Evolutionary conservation across 2,888 invertebrate genomes (phyloP).

Genomic region (Hirtodrosophila cameraria): DNA sequence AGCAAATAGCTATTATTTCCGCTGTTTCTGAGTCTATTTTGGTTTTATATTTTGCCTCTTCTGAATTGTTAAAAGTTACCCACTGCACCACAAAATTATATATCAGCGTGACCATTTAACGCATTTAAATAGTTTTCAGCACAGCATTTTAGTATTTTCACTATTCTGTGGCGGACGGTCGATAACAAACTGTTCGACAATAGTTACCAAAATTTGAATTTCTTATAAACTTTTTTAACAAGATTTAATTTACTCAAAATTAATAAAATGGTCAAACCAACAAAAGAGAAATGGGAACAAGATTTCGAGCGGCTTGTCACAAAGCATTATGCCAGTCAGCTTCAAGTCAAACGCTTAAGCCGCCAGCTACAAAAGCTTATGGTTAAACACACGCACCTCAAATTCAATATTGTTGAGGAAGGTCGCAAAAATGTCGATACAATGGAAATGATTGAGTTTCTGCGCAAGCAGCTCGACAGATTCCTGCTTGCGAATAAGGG

Average conservation of each 20-base stretch:
- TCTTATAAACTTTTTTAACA: background rate
- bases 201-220: slow-evolving; percentile 17
- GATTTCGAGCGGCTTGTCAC: slow-evolving; percentile 1
- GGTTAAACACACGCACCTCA: background rate
- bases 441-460: background rate
- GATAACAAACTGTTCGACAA: background rate
- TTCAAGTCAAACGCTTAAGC: background rate
- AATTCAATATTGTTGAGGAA: slow-evolving; percentile 8
- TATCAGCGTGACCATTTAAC: too few relatives aligned
- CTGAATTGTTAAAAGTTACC: too few relatives aligned
- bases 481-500: background rate
- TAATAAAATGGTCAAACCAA: slow-evolving; percentile 2
- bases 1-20: too few relatives aligned
- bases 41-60: too few relatives aligned
- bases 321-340: slow-evolving; percentile 7
- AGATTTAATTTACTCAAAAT: slow-evolving; percentile 13
- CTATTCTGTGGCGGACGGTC: too few relatives aligned
- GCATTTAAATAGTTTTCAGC: too few relatives aligned
- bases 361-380: slow-evolving; percentile 11
- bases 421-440: background rate
- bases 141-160: too few relatives aligned
- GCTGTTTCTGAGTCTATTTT: too few relatives aligned
- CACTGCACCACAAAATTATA: too few relatives aligned
- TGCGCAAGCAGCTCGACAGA: slow-evolving; percentile 7
- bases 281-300: slow-evolving; percentile 12